phyloP scores from a whole-genome alignment of 1,140 invertebrate species.

The Sycophila sp. region DNA sequence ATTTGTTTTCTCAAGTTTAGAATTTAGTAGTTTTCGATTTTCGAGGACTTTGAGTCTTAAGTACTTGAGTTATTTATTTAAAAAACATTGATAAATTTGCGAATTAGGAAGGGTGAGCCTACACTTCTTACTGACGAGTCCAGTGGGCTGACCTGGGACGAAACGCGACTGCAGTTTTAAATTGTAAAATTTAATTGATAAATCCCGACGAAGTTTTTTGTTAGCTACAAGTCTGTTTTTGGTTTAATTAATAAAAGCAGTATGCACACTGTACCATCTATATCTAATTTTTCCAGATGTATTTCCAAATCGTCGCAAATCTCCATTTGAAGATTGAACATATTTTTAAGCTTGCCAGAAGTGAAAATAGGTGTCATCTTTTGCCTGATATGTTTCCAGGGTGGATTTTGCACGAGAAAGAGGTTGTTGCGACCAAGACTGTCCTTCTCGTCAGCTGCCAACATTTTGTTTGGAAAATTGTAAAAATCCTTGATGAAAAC shows the following conservation, averaged over 20 bases:
- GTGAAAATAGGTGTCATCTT: conserved; percentile 66
- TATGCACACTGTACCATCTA: conserved; percentile 1
- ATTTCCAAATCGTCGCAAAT: conserved; percentile 56
- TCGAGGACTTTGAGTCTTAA: too few relatives aligned
- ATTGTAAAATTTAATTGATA: too few relatives aligned
- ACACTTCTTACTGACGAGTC: too few relatives aligned
- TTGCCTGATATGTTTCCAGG: conserved; percentile 58
- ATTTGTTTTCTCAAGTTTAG: too few relatives aligned
- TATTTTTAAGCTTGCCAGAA: conserved; percentile 60
- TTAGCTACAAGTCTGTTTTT: too few relatives aligned
- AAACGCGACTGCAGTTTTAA: too few relatives aligned
- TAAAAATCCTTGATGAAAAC: conserved; percentile 67
- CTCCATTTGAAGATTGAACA: conserved; percentile 60
- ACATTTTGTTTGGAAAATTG: conserved; percentile 58
- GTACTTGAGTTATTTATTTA: not conserved
- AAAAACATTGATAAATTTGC: not conserved
- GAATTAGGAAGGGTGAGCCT: too few relatives aligned
- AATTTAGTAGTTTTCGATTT: too few relatives aligned
- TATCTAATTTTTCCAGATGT: not conserved
- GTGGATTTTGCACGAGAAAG: conserved; percentile 50
- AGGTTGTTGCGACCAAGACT: conserved; percentile 44
- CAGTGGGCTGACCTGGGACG: too few relatives aligned
- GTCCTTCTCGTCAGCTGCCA: conserved; percentile 57
- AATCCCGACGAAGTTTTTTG: too few relatives aligned
- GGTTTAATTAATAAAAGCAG: not conserved